These are phyloP conservation scores for Chymomyza caudatula DNA, from an alignment of 2,888 invertebrate species.

Conservation along the genomic window DNA sequence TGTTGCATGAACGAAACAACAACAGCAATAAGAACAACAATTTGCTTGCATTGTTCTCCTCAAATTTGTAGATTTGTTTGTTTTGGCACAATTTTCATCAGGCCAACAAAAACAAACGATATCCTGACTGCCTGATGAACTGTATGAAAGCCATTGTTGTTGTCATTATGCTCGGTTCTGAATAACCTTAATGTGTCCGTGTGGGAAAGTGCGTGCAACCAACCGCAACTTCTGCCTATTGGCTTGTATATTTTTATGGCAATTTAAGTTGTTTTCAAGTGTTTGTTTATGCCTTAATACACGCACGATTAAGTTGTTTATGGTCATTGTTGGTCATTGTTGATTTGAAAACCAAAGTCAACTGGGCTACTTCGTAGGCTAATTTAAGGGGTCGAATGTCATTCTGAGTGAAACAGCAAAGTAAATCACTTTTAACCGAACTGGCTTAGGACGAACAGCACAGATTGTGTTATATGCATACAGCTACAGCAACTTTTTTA, in stretches of 20 bases:
- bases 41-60: not conserved
- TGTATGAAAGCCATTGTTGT: not conserved
- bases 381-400: not conserved
- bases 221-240: not conserved
- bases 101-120: no score
- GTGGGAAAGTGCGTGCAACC: not conserved
- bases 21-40: not conserved
- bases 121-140: not conserved
- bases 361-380: not conserved
- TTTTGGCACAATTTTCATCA: not conserved
- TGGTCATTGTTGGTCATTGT: constrained; percentile 9
- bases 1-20: not conserved
- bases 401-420: not conserved
- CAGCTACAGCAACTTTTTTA: no score
- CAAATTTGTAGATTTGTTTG: not conserved
- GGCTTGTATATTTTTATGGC: not conserved
- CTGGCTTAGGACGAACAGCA: not conserved
- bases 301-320: constrained; percentile 32
- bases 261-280: not conserved
- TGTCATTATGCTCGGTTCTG: not conserved
- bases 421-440: not conserved
- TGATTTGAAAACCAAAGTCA: not conserved
- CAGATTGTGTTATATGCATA: no score
- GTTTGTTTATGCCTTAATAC: constrained; percentile 18
- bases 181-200: no score